phyloP scores from a whole-genome alignment of 2,797 vertebrate genomes.

The Poeciliopsis paucimaculata region DNA sequence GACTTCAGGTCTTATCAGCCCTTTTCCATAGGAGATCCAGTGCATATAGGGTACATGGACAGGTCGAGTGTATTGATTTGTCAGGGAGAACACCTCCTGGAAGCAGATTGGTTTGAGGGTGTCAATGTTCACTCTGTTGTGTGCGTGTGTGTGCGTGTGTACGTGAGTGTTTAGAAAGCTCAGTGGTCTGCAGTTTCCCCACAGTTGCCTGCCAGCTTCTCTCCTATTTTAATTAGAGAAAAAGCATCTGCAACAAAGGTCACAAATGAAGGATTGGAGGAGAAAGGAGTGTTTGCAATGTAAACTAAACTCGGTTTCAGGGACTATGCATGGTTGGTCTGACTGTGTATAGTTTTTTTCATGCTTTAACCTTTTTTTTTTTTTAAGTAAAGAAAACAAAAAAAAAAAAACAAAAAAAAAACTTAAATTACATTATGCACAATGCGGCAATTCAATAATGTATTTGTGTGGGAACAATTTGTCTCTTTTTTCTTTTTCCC shows the following conservation, averaged over 20 bases:
- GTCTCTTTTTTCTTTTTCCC: too few relatives aligned
- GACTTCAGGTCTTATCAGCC: constrained; percentile 67
- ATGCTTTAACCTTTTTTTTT: not conserved
- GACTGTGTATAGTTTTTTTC: constrained; percentile 4
- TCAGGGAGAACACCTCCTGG: constrained; percentile 54
- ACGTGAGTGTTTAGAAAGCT: constrained; percentile 36
- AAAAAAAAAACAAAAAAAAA: too few relatives aligned
- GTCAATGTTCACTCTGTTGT: constrained; percentile 48
- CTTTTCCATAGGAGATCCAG: constrained; percentile 56
- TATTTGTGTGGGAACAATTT: not conserved
- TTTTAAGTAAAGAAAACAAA: not conserved
- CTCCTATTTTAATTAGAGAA: constrained; percentile 75
- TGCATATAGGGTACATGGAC: constrained; percentile 54
- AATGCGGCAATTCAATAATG: not conserved
- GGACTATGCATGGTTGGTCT: constrained; percentile 38
- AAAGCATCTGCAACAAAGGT: constrained; percentile 73
- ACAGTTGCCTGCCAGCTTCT: constrained; percentile 72
- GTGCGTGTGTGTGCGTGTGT: not conserved
- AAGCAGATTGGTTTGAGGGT: constrained; percentile 63
- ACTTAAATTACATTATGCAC: too few relatives aligned
- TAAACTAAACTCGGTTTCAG: constrained; percentile 40
- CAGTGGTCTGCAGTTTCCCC: constrained; percentile 60
- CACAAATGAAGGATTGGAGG: constrained; percentile 50
- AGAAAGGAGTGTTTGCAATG: constrained; percentile 36
- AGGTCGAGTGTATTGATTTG: constrained; percentile 59